Percentiles rank a stretch among this genome's conserved stretches.
Evolutionary conservation across 2,888 invertebrate species (phyloP).

Genomic region (Ceraclea dissimilis): DNA sequence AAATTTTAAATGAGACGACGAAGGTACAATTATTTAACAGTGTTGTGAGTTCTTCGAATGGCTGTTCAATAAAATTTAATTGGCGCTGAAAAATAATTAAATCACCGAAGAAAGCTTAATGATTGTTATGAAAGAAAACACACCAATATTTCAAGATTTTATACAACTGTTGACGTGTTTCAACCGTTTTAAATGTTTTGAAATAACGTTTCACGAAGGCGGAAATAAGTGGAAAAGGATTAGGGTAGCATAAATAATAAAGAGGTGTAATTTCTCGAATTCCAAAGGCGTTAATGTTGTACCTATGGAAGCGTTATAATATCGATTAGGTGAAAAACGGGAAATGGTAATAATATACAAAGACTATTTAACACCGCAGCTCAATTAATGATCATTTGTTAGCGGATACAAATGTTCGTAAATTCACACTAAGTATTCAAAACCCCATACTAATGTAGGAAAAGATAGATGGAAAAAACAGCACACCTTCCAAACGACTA

Average conservation of each 20-base stretch:
- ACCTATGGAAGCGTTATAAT: constrained; percentile 14
- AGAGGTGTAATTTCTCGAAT: constrained; percentile 1
- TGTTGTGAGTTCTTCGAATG: background rate
- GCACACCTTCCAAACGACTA: too few relatives aligned
- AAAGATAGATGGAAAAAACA: too few relatives aligned
- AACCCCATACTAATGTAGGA: too few relatives aligned
- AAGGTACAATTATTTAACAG: background rate
- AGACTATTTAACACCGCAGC: constrained; percentile 11
- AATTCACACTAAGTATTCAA: too few relatives aligned
- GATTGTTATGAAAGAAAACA: background rate
- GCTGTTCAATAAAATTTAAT: background rate
- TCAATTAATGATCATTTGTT: constrained; percentile 13
- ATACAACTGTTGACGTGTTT: too few relatives aligned
- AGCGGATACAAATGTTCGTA: constrained; percentile 10
- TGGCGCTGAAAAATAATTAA: background rate
- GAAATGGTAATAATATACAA: constrained; percentile 15
- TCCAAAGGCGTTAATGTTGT: constrained; percentile 14
- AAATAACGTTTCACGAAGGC: background rate
- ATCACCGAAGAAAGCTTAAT: background rate
- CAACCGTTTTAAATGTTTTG: background rate
- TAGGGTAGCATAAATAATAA: background rate
- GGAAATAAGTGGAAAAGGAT: background rate
- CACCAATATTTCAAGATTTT: background rate
- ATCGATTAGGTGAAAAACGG: constrained; percentile 18
- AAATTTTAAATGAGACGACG: background rate